Percentiles rank a stretch among this genome's conserved stretches.
Conservation (phyloP, 1,140 invertebrate genomes). For the Limonius californicus region DNA sequence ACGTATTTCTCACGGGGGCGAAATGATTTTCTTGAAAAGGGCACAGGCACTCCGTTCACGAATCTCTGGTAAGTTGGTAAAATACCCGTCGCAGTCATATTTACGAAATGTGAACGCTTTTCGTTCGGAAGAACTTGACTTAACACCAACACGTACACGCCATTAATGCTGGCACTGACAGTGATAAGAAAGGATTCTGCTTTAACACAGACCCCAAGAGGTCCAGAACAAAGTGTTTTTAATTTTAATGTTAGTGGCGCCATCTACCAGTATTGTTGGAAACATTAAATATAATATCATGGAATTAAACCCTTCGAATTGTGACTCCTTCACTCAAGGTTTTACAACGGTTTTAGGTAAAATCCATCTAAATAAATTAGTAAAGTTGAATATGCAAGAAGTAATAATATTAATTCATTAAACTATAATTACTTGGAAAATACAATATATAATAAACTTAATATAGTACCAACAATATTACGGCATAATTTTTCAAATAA, state of each 20-base stretch:
- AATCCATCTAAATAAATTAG: too few species aligned
- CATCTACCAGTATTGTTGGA: not conserved
- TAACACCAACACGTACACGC: conserved; percentile 11
- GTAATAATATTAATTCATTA: too few species aligned
- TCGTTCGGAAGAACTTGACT: not conserved
- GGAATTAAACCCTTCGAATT: too few species aligned
- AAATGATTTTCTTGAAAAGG: conserved; percentile 71
- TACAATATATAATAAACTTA: not conserved
- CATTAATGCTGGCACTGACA: conserved; percentile 11
- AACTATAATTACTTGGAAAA: not conserved
- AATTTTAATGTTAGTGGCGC: not conserved
- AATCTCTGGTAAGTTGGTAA: conserved; percentile 76
- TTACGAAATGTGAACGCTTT: conserved; percentile 32
- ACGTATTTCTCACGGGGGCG: conserved; percentile 87
- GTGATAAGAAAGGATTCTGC: conserved; percentile 10
- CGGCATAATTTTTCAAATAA: too few species aligned
- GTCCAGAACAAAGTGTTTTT: too few species aligned
- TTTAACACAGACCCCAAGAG: not conserved
- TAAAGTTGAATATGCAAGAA: too few species aligned
- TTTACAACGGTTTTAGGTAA: too few species aligned
- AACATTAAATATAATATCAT: too few species aligned
- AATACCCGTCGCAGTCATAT: conserved; percentile 62
- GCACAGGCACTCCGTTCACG: conserved; percentile 73
- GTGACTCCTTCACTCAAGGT: too few species aligned
- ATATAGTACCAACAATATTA: too few species aligned